phyloP scores from a whole-genome alignment of 64 coral and sea anemone genomes.

The Dendronephthya gigantea region DNA sequence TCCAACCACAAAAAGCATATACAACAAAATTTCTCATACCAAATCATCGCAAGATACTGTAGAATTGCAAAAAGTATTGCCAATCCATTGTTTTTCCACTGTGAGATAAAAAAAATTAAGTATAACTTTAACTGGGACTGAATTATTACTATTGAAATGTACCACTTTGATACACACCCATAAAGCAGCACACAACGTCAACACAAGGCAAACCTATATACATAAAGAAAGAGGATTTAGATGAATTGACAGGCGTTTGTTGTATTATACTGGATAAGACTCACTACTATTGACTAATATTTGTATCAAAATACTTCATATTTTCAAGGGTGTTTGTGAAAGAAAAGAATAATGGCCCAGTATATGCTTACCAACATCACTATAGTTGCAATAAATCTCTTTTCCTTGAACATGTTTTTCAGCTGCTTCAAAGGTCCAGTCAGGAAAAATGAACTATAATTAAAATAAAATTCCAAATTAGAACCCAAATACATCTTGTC shows the following conservation, averaged over 20 bases:
- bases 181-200: constrained; percentile 83
- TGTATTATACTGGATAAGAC: no score
- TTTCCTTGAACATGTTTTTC: constrained; percentile 99
- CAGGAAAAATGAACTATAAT: constrained; percentile 78
- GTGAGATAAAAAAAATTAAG: constrained; percentile 26
- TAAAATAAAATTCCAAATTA: background rate
- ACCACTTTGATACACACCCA: constrained; percentile 47
- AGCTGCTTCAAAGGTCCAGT: constrained; percentile 92
- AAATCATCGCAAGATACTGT: constrained; percentile 95
- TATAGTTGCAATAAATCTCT: constrained; percentile 93
- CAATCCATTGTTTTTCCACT: constrained; percentile 79
- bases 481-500: background rate
- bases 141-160: background rate
- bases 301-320: no score
- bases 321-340: no score
- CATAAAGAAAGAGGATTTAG: no score
- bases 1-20: background rate
- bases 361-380: constrained; percentile 75
- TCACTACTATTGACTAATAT: no score
- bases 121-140: background rate
- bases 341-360: no score
- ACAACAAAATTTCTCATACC: constrained; percentile 67
- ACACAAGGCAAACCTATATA: constrained; percentile 52
- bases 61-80: constrained; percentile 84
- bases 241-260: no score